These are phyloP conservation scores for Circaetus cinerascens DNA, from an alignment of 2,113 vertebrate genomes.

Conservation along the genomic window DNA sequence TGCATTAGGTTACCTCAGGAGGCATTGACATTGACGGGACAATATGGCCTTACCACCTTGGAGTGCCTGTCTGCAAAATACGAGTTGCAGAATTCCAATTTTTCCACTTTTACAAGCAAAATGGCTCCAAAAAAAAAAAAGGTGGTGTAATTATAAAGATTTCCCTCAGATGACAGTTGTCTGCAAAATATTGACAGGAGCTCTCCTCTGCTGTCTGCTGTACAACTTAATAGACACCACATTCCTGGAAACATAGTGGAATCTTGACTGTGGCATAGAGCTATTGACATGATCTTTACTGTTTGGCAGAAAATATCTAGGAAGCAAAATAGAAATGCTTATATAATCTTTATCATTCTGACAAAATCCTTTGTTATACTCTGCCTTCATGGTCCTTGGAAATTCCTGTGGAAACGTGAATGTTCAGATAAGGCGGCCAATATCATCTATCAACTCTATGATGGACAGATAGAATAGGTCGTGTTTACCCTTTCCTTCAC, in stretches of 20 bases:
- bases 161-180: neutral
- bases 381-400: neutral
- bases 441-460: neutral
- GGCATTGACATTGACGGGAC: neutral
- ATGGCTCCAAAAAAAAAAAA: neutral
- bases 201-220: neutral
- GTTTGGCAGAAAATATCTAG: neutral
- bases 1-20: neutral
- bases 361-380: neutral
- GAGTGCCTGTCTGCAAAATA: neutral
- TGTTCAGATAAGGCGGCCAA: neutral
- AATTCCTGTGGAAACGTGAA: neutral
- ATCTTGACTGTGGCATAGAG: neutral
- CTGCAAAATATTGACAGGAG: constrained; percentile 25
- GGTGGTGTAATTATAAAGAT: neutral
- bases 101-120: neutral
- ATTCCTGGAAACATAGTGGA: neutral
- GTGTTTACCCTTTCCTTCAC: neutral
- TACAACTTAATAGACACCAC: neutral
- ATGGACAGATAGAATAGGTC: neutral
- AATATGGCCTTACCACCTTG: neutral
- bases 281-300: constrained; percentile 30
- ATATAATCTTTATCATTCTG: neutral
- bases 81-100: neutral
- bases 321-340: constrained; percentile 4